Evolutionary conservation across 2,113 vertebrate species (phyloP).

Genomic region (Xenus cinereus): DNA sequence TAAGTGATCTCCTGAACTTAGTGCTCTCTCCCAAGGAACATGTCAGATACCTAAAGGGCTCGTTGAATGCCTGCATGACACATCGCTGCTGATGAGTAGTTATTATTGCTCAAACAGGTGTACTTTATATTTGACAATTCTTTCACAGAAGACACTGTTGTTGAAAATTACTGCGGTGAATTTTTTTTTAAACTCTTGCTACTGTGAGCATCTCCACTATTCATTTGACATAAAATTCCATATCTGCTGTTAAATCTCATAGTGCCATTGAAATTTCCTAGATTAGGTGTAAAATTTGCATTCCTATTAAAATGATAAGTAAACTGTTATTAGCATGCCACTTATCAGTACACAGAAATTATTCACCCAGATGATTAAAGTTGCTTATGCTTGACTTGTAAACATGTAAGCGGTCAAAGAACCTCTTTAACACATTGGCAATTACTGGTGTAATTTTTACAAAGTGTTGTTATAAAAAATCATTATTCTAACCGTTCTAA

Average conservation of each 20-base stretch:
- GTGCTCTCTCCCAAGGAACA: not conserved
- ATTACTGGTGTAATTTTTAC: not conserved
- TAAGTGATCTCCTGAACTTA: not conserved
- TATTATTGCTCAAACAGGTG: not conserved
- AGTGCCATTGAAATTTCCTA: not conserved
- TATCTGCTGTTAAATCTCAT: not conserved
- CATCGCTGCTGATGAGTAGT: not conserved
- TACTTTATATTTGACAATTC: not conserved
- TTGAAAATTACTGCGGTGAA: not conserved
- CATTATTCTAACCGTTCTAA: not conserved
- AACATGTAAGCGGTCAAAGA: not conserved
- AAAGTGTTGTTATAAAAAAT: not conserved
- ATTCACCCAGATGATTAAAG: not conserved
- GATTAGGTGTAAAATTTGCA: not conserved
- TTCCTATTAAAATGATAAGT: not conserved
- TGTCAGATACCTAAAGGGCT: not conserved
- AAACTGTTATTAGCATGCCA: not conserved
- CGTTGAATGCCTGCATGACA: not conserved
- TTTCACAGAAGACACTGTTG: not conserved
- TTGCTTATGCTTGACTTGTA: not conserved
- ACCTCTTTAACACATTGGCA: not conserved
- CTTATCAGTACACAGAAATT: not conserved
- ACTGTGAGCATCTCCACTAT: not conserved
- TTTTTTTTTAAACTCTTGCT: not conserved
- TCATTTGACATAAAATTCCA: not conserved